Percentiles rank a stretch among this genome's conserved stretches.
Evolutionary conservation across 2,113 vertebrate species (phyloP).

Genomic region (Microcebus jonahi): DNA sequence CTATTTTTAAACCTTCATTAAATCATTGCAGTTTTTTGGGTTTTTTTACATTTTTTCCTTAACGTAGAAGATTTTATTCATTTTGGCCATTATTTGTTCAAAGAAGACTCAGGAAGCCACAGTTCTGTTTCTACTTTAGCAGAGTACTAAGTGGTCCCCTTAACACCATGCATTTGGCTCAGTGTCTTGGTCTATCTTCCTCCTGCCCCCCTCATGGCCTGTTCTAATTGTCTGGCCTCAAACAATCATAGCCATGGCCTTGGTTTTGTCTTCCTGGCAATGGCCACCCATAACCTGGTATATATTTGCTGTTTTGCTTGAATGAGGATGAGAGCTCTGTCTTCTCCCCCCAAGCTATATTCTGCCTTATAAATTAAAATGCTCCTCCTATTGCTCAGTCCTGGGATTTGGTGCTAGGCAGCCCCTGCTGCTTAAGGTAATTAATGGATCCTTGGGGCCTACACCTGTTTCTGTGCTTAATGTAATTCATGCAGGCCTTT

Average conservation of each 20-base stretch:
- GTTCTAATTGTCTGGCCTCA: background rate
- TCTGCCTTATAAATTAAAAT: slow-evolving; percentile 68
- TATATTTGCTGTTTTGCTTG: slow-evolving; percentile 16
- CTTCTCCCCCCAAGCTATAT: slow-evolving; percentile 42
- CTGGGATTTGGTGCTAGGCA: slow-evolving; percentile 53
- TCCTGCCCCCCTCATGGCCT: background rate
- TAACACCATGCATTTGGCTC: background rate
- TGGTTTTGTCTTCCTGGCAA: slow-evolving; percentile 15
- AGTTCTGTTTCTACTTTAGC: background rate
- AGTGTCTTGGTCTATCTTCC: background rate
- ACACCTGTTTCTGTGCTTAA: slow-evolving; percentile 66
- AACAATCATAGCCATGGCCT: background rate
- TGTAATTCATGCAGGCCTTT: slow-evolving; percentile 24
- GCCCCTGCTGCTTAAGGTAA: slow-evolving; percentile 66
- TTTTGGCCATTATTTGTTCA: background rate
- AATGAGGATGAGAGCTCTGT: background rate
- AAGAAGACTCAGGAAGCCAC: background rate
- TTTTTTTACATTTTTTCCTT: background rate
- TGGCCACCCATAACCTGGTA: background rate
- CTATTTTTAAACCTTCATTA: slow-evolving; percentile 43
- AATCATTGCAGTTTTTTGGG: background rate
- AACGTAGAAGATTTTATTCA: background rate
- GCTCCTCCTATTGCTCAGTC: slow-evolving; percentile 54
- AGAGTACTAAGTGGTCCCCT: background rate
- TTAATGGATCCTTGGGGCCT: slow-evolving; percentile 65